These are phyloP conservation scores for Cylindroiulus punctatus DNA, from an alignment of 2,888 invertebrate species.

Conservation along the genomic window DNA sequence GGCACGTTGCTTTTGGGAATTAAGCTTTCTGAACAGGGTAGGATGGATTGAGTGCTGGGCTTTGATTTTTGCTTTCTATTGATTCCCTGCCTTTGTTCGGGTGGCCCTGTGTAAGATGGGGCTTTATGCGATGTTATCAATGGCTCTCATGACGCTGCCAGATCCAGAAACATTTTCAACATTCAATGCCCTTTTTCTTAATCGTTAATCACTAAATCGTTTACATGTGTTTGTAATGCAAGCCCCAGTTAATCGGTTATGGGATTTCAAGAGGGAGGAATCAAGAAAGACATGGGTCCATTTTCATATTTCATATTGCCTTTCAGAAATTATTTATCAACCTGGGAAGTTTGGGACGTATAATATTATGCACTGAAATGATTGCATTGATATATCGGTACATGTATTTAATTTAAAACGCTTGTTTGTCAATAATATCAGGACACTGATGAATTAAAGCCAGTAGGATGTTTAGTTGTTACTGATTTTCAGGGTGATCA, in stretches of 20 bases:
- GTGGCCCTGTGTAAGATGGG: constrained; percentile 30
- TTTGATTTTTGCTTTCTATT: constrained; percentile 45
- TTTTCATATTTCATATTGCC: background rate
- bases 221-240: constrained; percentile 39
- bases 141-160: constrained; percentile 29
- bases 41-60: constrained; percentile 37
- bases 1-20: constrained; percentile 36
- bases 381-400: too few relatives aligned
- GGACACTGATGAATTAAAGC: too few relatives aligned
- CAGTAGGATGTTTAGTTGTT: too few relatives aligned
- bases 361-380: background rate
- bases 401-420: too few relatives aligned
- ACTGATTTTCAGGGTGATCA: too few relatives aligned
- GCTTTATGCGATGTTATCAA: constrained; percentile 36
- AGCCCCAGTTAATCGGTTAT: background rate
- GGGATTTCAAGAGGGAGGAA: background rate
- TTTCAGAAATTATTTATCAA: background rate
- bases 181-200: background rate
- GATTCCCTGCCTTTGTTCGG: constrained; percentile 21
- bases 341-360: background rate
- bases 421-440: too few relatives aligned
- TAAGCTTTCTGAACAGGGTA: constrained; percentile 14
- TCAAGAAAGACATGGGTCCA: background rate
- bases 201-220: background rate
- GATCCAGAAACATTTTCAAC: constrained; percentile 30